Evolutionary conservation across 2,797 vertebrate species (phyloP).

Genomic region (Arremon brunneinucha): DNA sequence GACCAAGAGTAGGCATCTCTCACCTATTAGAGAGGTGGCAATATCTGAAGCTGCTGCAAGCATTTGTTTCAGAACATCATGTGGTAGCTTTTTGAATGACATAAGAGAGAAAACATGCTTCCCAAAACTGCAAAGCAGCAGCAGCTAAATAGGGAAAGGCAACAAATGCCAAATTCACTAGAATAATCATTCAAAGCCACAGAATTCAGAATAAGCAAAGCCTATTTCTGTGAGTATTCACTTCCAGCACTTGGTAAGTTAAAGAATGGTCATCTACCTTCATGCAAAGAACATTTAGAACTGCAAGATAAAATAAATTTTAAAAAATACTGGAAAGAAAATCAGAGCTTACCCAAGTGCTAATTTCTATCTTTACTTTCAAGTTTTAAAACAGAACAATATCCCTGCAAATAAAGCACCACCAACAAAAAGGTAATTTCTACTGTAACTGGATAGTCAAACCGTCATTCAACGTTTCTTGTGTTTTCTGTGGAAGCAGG

Average conservation of each 20-base stretch:
- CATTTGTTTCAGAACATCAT: neutral
- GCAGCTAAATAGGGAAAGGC: neutral
- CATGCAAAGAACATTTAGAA: neutral
- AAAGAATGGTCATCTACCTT: neutral
- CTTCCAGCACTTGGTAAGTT: neutral
- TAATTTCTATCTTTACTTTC: neutral
- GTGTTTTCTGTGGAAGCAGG: neutral
- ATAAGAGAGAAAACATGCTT: neutral
- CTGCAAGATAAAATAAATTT: neutral
- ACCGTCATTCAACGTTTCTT: neutral
- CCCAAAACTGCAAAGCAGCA: neutral
- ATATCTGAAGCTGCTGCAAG: neutral
- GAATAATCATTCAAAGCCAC: neutral
- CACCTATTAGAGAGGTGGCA: neutral
- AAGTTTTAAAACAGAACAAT: neutral
- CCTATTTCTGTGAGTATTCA: neutral
- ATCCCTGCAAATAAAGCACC: rapidly evolving
- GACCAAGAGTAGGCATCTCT: neutral
- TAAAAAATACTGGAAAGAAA: neutral
- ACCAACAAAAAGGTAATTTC: neutral
- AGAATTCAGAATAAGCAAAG: neutral
- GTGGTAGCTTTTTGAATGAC: neutral
- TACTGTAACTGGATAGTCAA: neutral
- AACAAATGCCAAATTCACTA: neutral
- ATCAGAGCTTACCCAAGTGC: neutral